Evolutionary conservation across 1,140 invertebrate genomes (phyloP).

Genomic region (Monochamus saltuarius): DNA sequence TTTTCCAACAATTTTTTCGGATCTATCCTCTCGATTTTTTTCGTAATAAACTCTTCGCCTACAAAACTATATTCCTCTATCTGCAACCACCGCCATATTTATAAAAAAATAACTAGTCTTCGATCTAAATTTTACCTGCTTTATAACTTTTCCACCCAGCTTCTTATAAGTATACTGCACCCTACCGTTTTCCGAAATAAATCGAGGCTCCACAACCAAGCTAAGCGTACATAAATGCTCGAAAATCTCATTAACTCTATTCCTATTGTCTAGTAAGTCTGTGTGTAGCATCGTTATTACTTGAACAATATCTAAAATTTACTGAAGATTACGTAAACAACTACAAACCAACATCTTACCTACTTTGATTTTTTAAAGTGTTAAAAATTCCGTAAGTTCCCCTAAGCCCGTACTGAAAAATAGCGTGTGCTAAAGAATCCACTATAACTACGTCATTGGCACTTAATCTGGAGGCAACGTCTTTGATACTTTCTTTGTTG

Average conservation of each 20-base stretch:
- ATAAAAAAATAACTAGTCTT: not conserved
- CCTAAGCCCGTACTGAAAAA: conserved; percentile 37
- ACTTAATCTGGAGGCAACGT: conserved; percentile 14
- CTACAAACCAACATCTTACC: conserved; percentile 25
- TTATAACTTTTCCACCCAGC: conserved; percentile 53
- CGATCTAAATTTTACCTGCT: conserved; percentile 34
- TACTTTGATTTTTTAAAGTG: conserved; percentile 33
- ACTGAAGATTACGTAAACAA: conserved; percentile 10
- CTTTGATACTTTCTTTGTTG: conserved; percentile 14
- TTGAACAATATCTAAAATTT: conserved; percentile 50
- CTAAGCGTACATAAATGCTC: conserved; percentile 54
- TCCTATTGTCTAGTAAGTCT: conserved; percentile 52
- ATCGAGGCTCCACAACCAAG: conserved; percentile 50
- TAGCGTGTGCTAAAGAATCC: conserved; percentile 45
- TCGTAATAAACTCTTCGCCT: conserved; percentile 50
- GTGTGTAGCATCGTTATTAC: conserved; percentile 55
- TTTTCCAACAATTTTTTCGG: conserved; percentile 48
- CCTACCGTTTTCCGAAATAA: conserved; percentile 40
- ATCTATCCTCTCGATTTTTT: conserved; percentile 50
- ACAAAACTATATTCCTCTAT: conserved; percentile 54
- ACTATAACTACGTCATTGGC: conserved; percentile 39
- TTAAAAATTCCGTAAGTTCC: conserved; percentile 37
- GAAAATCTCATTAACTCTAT: conserved; percentile 53
- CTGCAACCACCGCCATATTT: conserved; percentile 26
- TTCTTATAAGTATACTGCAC: conserved; percentile 54